Evolutionary conservation across 2,888 invertebrate species (phyloP).

Genomic region (Acrobasis consociella): DNA sequence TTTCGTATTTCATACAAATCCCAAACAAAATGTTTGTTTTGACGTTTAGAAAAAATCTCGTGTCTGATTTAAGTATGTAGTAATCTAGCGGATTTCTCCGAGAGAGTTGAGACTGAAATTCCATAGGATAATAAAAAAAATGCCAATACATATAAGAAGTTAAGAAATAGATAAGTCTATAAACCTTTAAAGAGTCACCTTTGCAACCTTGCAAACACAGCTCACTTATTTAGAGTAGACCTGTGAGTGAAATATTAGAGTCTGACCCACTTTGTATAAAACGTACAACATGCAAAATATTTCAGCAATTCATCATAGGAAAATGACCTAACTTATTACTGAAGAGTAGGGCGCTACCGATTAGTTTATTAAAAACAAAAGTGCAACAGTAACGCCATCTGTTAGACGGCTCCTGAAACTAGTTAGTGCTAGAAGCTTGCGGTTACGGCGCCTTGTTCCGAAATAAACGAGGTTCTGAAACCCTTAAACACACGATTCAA

Average conservation of each 20-base stretch:
- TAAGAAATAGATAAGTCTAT: too few species aligned
- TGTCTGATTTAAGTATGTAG: too few species aligned
- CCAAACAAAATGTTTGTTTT: too few species aligned
- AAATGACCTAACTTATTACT: not conserved
- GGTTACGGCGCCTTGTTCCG: slow-evolving; percentile 2
- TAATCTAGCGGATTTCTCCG: too few species aligned
- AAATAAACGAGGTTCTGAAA: not conserved
- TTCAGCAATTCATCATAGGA: not conserved
- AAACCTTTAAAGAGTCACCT: too few species aligned
- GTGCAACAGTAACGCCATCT: slow-evolving; percentile 9
- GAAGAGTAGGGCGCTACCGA: not conserved
- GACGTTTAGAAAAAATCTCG: too few species aligned
- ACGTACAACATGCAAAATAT: not conserved
- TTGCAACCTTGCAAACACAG: not conserved
- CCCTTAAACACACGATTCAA: not conserved
- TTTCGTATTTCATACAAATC: too few species aligned
- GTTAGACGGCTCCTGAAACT: not conserved
- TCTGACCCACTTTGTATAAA: not conserved
- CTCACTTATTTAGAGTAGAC: not conserved
- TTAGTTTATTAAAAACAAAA: not conserved
- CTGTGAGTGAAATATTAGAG: not conserved
- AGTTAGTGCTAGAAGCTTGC: slow-evolving; percentile 7
- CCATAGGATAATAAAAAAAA: too few species aligned
- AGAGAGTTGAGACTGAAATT: too few species aligned
- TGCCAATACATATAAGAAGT: too few species aligned